Evolutionary conservation across 2,113 vertebrate species (phyloP), one percentile per base, ranked within the genome.

Genomic region (Choloepus hoffmanni): DNA sequence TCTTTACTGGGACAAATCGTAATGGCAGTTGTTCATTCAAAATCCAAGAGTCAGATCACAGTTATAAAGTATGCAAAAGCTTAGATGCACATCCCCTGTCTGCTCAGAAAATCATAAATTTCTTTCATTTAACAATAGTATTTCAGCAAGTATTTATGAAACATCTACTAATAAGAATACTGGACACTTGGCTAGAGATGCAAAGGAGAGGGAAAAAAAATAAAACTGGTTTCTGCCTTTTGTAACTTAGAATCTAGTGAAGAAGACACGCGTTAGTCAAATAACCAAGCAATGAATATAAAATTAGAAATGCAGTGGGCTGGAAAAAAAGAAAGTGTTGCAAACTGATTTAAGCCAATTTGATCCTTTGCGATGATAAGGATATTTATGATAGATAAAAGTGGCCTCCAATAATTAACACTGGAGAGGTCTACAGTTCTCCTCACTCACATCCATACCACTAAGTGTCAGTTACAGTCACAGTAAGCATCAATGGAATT

Each of bases 81-180:
- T 58, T 83, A 55, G 72, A 62, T 62, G 23, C 10, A 43, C 89
- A 92, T 85, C 28, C 5, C 13, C 21, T 67, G 30, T 23, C 62
- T 74, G n/a, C 43, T 95, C 36, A 83, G 48, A 92, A 94, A 90
- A 90, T 77, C 16, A 55, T 63, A 87, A 3, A 30, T 82, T 76
- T 33, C 26, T 48, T 81, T 90, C 36, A 65, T 74, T 94, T 19
- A 72, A n/a, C 1, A 50, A 89, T 84, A 48, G 36, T 63, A 30
- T 74, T 63, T 92, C 30, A 55, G 62, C 23, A 86, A 85, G 55
- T 86, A 91, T 79, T 77, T 88, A 73, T 70, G 76, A 60, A 67
- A 1, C n/a, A 11, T 82, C 62, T 76, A 10, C 24, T 82, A 60
- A 43, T 55, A 73, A 48, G 36, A 26, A 26, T 33, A 12, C 23